Base-by-base conservation (phyloP, 2,113 vertebrate species). In the Pithys albifrons region DNA sequence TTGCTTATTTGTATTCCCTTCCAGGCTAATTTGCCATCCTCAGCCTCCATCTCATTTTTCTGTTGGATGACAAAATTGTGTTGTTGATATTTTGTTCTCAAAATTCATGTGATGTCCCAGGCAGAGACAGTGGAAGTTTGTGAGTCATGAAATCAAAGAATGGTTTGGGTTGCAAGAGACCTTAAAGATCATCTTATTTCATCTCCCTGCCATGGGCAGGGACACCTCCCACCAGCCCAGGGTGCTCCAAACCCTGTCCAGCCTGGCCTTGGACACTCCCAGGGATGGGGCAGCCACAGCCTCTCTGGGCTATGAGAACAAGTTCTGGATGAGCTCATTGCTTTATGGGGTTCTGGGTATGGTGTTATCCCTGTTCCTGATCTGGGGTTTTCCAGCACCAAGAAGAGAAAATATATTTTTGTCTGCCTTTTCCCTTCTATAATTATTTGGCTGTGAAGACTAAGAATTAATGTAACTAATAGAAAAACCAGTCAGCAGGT, bases 261-360 rank as follows among this genome's bases (percentile, higher is more conserved):
- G 0, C 55, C 29, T 55, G 71, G 7, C 25, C 55, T 43, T 23
- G 64, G 35, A 0, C 25, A 43, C 5, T 49, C 0, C 35, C 72
- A 70, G 43, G 41, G 58, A 31, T 49, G 72, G 25, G 39, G 39
- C 39, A 39, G 39, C 39, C 39, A 39, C 39, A 39, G 39, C 10
- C 39, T 39, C 39, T 39, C 39, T 39, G 39, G 39, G 39, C 39
- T 39, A 39, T 10, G 37, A 33, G 41, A 58, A 27, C 19, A 88
- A 28, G 15, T 82, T 73, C 65, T 72, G 46, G 43, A 35, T 62
- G 54, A 85, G 65, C 31, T n/a, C 33, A 10, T 48, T 58, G 22
- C 25, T 84, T 41, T 43, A 9, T 4, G 57, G 17, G 23, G 13
- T 88, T 22, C 28, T 49, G 49, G 39, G 3, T 69, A 2, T 61